Evolutionary conservation across 2,797 vertebrate species (phyloP).

Genomic region (Urocyon cinereoargenteus): DNA sequence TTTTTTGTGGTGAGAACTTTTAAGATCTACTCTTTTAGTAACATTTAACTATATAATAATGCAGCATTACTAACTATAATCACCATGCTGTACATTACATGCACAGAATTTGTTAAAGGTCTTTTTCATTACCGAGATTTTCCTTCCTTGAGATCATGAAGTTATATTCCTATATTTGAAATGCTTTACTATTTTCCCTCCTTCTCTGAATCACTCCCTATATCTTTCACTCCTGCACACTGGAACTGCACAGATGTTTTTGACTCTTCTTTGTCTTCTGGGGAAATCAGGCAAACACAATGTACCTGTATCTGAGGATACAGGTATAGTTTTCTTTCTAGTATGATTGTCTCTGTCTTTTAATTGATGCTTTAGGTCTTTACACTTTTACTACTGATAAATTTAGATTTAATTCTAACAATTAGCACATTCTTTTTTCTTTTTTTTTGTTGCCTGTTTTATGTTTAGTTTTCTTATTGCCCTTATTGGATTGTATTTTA

Average conservation of each 20-base stretch:
- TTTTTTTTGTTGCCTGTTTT: background rate
- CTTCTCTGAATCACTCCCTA: background rate
- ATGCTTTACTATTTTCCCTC: background rate
- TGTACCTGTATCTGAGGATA: background rate
- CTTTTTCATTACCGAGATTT: background rate
- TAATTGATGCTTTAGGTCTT: background rate
- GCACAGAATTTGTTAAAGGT: background rate
- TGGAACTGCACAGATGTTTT: background rate
- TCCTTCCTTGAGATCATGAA: background rate
- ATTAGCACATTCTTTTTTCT: background rate
- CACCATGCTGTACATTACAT: background rate
- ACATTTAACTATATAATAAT: background rate
- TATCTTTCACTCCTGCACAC: background rate
- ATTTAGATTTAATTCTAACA: background rate
- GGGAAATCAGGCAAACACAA: background rate
- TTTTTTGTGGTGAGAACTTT: background rate
- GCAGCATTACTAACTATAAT: background rate
- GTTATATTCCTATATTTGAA: background rate
- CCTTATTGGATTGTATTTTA: constrained; percentile 24
- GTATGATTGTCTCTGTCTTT: background rate
- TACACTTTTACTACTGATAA: background rate
- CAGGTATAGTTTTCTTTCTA: background rate
- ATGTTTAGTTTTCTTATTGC: constrained; percentile 30
- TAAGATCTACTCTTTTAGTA: background rate
- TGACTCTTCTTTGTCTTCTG: background rate